Evolutionary conservation across 2,113 vertebrate genomes (phyloP).

Genomic region (Ardeotis arabs): DNA sequence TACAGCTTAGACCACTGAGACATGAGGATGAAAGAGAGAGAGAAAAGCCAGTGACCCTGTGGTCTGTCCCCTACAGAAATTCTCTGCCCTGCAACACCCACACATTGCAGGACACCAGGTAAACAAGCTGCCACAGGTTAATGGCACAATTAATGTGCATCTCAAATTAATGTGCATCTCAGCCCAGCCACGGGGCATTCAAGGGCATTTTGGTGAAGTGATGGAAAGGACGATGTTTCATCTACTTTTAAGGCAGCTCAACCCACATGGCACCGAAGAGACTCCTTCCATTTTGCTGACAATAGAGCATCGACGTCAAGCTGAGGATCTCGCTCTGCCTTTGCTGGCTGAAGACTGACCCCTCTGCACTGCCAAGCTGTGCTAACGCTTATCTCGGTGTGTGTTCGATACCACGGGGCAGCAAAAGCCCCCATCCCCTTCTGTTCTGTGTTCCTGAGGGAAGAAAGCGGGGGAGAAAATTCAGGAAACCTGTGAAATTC

Average conservation of each 20-base stretch:
- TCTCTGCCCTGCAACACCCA: not conserved
- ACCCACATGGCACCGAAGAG: not conserved
- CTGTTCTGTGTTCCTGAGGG: not conserved
- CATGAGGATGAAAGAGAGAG: not conserved
- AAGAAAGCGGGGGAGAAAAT: not conserved
- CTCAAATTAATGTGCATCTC: not conserved
- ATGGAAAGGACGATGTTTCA: not conserved
- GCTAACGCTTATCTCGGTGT: not conserved
- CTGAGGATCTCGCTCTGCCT: not conserved
- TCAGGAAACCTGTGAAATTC: not conserved
- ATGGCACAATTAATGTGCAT: not conserved
- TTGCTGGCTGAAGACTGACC: not conserved
- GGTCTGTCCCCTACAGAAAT: not conserved
- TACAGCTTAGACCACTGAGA: not conserved
- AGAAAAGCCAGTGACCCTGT: not conserved
- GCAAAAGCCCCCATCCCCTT: rapidly evolving
- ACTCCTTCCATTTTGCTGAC: not conserved
- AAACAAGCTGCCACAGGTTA: not conserved
- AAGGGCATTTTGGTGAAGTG: not conserved
- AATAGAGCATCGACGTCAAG: not conserved
- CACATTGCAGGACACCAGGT: rapidly evolving
- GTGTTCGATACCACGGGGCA: rapidly evolving
- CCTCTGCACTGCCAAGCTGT: not conserved
- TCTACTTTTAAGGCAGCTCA: not conserved
- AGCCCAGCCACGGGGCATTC: rapidly evolving